These are phyloP conservation scores for Synergus gifuensis DNA, from an alignment of 2,888 invertebrate genomes.

Conservation along the genomic window DNA sequence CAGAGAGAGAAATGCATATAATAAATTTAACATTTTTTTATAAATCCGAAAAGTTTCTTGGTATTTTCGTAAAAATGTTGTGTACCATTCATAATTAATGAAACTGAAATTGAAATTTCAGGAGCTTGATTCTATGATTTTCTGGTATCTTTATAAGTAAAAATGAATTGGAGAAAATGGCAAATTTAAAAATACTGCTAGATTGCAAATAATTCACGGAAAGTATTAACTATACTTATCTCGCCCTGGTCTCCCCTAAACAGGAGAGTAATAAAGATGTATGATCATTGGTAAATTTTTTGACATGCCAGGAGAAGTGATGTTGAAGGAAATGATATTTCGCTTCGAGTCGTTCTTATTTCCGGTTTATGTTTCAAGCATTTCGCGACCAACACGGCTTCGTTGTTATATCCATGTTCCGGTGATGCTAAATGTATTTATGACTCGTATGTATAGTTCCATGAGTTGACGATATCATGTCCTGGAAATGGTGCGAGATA, in stretches of 20 bases:
- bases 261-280: neutral
- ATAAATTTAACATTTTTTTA: neutral
- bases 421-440: conserved; percentile 34
- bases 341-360: conserved; percentile 47
- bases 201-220: too few species aligned
- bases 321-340: conserved; percentile 46
- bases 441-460: conserved; percentile 40
- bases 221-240: too few species aligned
- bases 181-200: too few species aligned
- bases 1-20: neutral
- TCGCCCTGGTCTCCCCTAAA: too few species aligned
- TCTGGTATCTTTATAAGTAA: too few species aligned
- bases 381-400: neutral
- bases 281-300: neutral
- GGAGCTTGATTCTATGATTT: too few species aligned
- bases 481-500: conserved; percentile 39
- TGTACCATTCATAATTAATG: too few species aligned
- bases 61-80: too few species aligned
- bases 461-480: conserved; percentile 49
- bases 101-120: too few species aligned
- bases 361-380: conserved; percentile 43
- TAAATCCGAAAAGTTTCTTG: neutral
- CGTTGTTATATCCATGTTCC: neutral
- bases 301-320: neutral
- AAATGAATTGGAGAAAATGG: too few species aligned